Base-by-base conservation (phyloP, 2,113 vertebrate genomes). In the Riparia riparia region DNA sequence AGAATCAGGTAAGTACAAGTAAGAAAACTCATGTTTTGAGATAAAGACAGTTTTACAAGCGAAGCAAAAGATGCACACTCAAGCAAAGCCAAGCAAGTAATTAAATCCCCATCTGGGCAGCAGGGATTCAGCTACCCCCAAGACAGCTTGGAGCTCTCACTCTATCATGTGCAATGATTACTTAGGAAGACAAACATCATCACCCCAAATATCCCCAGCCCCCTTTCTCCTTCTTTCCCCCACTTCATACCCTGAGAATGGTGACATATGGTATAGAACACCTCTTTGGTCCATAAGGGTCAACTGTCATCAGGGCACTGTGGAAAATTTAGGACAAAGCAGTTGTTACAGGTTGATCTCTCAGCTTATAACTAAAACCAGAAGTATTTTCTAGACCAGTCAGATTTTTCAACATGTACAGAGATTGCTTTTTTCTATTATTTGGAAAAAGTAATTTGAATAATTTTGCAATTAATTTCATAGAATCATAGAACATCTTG, bases 211-310 rank as follows among this genome's bases (percentile, higher is more conserved):
- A 61, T 31, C 21, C 5, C 3, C 4, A 9, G 7, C 4, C 0
- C 14, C 8, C 6, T 18, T 73, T 54, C 37, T 50, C 4, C 25
- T 68, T 60, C 26, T 51, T 68, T 2, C 24, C 8, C 13, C 3
- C 7, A 26, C 14, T 58, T 37, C 17, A 51, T 37, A 28, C 17
- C 17, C 63, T 51, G 37, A 51, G 31, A 66, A 37, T 26, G 20
- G 5, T 37, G 31, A 66, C 5, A 2, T 16, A 12, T 14, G 10
- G 5, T 50, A 9, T 42, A 12, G 71, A 66, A 42, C 0, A 1
- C 6, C 29, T 9, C 61, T 57, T 74, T 76, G 37, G 20, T 60
- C 53, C 9, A 4, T 45, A 47, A 3, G 6, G 5, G 22, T 53
- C 22, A 45, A 2, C 28, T 18, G 5, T 45, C 7, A 51, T 11